A percentile compares a stretch with the other conserved stretches of the same genome.
Evolutionary conservation across 2,888 invertebrate genomes (phyloP).

Genomic region (Zaprionus lineosus): DNA sequence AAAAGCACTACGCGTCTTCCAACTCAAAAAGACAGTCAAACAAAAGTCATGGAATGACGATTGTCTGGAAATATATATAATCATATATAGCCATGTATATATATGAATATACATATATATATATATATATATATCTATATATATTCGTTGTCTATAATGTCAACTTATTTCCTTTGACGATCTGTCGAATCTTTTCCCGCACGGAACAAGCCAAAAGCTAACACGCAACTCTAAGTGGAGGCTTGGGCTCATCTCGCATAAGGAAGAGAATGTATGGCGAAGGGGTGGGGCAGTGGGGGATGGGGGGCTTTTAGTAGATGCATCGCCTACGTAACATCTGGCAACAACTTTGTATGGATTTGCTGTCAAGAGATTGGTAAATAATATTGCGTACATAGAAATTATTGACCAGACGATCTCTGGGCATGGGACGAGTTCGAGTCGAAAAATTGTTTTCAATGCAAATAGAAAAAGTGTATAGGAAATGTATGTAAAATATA

Average conservation of each 20-base stretch:
- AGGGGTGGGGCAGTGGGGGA: neutral
- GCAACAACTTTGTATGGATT: constrained; percentile 37
- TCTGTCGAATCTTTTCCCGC: too few species aligned
- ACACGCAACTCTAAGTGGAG: constrained; percentile 35
- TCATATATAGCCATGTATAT: too few species aligned
- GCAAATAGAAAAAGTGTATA: constrained; percentile 14
- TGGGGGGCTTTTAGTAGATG: neutral
- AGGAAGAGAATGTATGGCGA: too few species aligned
- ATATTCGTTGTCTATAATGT: constrained; percentile 47
- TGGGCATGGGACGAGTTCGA: constrained; percentile 8
- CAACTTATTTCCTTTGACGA: constrained; percentile 46
- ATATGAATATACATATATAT: neutral
- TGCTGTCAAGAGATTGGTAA: constrained; percentile 53
- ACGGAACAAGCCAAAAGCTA: constrained; percentile 7
- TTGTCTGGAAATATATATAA: too few species aligned
- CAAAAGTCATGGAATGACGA: constrained; percentile 5
- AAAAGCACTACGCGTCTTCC: too few species aligned
- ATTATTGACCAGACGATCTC: constrained; percentile 37
- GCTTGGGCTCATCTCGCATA: neutral
- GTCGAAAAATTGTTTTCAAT: constrained; percentile 28
- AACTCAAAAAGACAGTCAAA: constrained; percentile 22
- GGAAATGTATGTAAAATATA: too few species aligned
- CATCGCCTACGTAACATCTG: constrained; percentile 36
- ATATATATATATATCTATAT: neutral
- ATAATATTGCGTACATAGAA: constrained; percentile 61